These are phyloP conservation scores for Lepidurus apus DNA, from an alignment of 1,140 invertebrate species.

Conservation along the genomic window DNA sequence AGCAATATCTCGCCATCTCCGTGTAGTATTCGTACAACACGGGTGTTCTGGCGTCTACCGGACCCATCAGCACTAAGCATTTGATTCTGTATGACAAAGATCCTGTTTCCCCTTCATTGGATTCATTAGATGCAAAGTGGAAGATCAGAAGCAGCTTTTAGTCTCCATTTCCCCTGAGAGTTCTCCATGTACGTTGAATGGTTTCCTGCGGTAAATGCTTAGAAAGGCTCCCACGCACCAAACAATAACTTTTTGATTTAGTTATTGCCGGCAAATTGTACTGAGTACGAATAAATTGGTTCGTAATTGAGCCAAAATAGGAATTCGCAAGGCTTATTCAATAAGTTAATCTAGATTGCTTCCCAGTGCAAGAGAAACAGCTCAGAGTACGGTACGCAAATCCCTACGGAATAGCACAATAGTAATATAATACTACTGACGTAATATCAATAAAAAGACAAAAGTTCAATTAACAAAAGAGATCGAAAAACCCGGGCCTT, in stretches of 20 bases:
- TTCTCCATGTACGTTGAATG: not conserved
- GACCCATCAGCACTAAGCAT: not conserved
- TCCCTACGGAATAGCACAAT: no score
- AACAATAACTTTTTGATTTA: not conserved
- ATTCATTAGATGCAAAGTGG: constrained; percentile 22
- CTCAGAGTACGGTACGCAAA: no score
- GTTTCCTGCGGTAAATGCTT: not conserved
- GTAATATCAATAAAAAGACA: no score
- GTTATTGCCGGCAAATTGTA: not conserved
- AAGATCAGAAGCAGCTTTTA: constrained; percentile 15
- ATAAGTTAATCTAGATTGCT: no score
- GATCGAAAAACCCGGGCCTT: no score
- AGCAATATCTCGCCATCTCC: not conserved
- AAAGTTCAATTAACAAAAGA: no score
- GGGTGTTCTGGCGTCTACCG: not conserved
- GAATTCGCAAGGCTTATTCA: not conserved
- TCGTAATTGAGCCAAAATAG: not conserved
- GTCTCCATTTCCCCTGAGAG: not conserved
- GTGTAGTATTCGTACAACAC: not conserved
- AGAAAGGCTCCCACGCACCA: not conserved
- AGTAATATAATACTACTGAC: no score
- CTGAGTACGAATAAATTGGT: not conserved
- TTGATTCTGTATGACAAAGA: constrained; percentile 7
- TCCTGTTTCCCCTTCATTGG: constrained; percentile 21
- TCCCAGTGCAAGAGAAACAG: no score